phyloP scores from a whole-genome alignment of 2,797 vertebrate species.

The Taeniopygia guttata region DNA sequence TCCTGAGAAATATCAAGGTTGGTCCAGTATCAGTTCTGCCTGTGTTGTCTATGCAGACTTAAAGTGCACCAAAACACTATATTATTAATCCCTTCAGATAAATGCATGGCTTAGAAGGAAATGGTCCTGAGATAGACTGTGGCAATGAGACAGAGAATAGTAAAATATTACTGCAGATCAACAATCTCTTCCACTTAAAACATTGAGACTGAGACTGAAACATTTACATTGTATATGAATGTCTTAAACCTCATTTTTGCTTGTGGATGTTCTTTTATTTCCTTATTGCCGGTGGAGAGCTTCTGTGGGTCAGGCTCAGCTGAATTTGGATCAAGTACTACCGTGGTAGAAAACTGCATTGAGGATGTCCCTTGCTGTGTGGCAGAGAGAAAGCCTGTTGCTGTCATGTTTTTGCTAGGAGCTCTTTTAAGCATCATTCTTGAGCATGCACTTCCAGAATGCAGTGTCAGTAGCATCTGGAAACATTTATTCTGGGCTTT shows the following conservation, averaged over 20 bases:
- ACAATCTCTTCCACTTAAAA: neutral
- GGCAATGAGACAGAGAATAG: neutral
- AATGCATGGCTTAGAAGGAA: neutral
- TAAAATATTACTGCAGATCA: neutral
- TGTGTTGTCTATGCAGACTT: neutral
- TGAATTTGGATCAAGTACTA: neutral
- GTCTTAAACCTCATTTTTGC: slow-evolving; percentile 1
- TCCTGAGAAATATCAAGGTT: neutral
- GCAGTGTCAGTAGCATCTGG: neutral
- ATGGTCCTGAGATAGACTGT: neutral
- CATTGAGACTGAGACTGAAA: neutral
- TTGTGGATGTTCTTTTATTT: neutral
- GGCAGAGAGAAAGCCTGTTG: neutral
- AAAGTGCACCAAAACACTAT: neutral
- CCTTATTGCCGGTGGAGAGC: neutral
- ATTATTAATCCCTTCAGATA: neutral
- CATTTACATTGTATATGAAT: slow-evolving; percentile 29
- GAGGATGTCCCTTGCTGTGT: neutral
- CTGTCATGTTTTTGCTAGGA: neutral
- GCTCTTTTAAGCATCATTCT: neutral
- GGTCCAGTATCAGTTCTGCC: neutral
- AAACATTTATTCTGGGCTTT: neutral
- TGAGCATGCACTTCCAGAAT: neutral
- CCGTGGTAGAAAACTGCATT: neutral
- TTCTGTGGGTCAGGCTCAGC: neutral